These are phyloP conservation scores for Aquatica leii DNA, from an alignment of 2,888 invertebrate species.

Conservation along the genomic window DNA sequence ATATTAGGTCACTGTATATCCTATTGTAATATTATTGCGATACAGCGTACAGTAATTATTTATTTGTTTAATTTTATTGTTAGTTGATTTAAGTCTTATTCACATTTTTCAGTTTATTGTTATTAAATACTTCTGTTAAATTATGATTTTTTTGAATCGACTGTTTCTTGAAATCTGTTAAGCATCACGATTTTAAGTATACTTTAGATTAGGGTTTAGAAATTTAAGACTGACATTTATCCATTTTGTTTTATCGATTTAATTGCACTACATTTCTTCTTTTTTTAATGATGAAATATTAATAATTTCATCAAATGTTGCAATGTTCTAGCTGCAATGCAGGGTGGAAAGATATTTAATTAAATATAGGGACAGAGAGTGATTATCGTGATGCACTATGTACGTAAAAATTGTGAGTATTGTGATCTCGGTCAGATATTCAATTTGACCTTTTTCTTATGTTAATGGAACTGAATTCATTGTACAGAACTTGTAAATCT, in stretches of 20 bases:
- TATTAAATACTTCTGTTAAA: conserved; percentile 2
- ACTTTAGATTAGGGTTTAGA: conserved; percentile 33
- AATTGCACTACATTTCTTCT: neutral
- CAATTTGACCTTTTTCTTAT: conserved; percentile 43
- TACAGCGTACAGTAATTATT: conserved; percentile 8
- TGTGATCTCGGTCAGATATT: conserved; percentile 57
- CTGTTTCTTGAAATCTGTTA: conserved; percentile 26
- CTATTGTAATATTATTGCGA: neutral
- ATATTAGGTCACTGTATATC: neutral
- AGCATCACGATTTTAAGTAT: conserved; percentile 40
- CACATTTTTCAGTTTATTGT: conserved; percentile 1
- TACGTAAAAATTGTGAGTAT: conserved; percentile 46
- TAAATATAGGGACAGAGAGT: conserved; percentile 27
- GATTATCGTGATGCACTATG: conserved; percentile 50
- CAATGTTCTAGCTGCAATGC: conserved; percentile 37
- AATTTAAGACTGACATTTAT: conserved; percentile 39
- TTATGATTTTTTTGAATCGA: neutral
- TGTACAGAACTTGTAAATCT: conserved; percentile 53
- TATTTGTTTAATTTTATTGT: conserved; percentile 8
- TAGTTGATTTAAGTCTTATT: conserved; percentile 4
- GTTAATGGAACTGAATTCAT: conserved; percentile 51
- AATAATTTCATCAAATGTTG: conserved; percentile 19
- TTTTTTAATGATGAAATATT: conserved; percentile 10
- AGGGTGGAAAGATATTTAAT: conserved; percentile 27
- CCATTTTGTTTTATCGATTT: conserved; percentile 26